These are phyloP conservation scores for Germaria angustata DNA, from an alignment of 2,888 invertebrate species.

Conservation along the genomic window DNA sequence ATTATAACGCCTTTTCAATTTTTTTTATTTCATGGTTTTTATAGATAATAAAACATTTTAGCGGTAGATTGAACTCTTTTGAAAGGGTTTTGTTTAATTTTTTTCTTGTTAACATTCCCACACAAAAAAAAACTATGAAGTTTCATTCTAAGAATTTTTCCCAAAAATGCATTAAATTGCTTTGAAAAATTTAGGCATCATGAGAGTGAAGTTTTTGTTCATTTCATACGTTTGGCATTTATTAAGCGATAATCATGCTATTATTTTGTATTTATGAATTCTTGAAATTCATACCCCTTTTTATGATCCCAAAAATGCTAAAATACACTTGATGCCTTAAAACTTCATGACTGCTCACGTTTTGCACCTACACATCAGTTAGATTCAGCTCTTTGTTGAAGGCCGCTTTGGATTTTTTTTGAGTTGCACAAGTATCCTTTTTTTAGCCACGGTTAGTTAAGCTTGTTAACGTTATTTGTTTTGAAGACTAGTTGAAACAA, in stretches of 20 bases:
- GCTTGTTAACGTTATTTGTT: slow-evolving; percentile 58
- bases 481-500: slow-evolving; percentile 55
- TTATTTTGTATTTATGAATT: slow-evolving; percentile 65
- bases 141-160: slow-evolving; percentile 53
- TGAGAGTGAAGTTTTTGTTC: slow-evolving; percentile 34
- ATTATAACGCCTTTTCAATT: slow-evolving; percentile 48
- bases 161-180: slow-evolving; percentile 19
- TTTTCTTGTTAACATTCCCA: neutral
- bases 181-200: slow-evolving; percentile 3
- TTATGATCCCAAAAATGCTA: neutral
- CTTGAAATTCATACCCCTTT: slow-evolving; percentile 61
- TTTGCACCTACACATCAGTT: slow-evolving; percentile 54
- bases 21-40: neutral
- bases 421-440: neutral
- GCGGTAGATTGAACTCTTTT: slow-evolving; percentile 49
- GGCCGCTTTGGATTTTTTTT: slow-evolving; percentile 36
- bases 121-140: slow-evolving; percentile 41
- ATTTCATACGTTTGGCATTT: slow-evolving; percentile 29
- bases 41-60: neutral
- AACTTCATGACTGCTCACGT: neutral
- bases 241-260: slow-evolving; percentile 65
- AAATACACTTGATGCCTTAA: slow-evolving; percentile 46
- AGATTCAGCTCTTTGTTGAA: slow-evolving; percentile 35
- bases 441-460: slow-evolving; percentile 11
- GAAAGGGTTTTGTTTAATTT: slow-evolving; percentile 34